A percentile compares a stretch with the other conserved stretches of the same genome.
These are phyloP conservation scores for Venturia canescens DNA, from an alignment of 1,140 invertebrate species.

Conservation along the genomic window DNA sequence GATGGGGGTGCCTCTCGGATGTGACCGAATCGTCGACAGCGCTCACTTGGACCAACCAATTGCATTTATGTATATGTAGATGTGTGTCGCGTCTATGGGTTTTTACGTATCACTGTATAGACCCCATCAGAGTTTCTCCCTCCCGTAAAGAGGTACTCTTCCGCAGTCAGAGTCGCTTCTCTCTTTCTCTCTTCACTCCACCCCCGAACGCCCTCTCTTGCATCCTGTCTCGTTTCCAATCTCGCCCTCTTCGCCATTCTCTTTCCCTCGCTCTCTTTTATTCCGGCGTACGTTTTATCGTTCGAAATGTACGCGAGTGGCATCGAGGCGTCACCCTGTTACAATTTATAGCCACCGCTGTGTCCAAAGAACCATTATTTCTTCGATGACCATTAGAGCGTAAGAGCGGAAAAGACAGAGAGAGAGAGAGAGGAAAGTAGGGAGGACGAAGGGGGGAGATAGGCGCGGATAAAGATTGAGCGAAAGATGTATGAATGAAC, in stretches of 20 bases:
- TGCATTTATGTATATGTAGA: neutral
- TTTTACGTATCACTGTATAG: neutral
- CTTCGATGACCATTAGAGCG: conserved; percentile 54
- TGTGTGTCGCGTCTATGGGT: neutral
- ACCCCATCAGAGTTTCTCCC: conserved; percentile 5
- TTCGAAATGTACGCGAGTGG: conserved; percentile 55
- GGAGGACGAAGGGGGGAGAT: conserved; percentile 46
- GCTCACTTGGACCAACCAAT: neutral
- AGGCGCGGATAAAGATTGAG: conserved; percentile 50
- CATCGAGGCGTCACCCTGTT: conserved; percentile 54
- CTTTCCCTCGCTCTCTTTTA: conserved; percentile 45
- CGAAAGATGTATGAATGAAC: conserved; percentile 40
- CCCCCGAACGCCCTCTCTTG: conserved; percentile 18
- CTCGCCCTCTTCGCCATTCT: neutral
- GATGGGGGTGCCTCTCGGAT: conserved; percentile 53
- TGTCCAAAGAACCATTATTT: conserved; percentile 52
- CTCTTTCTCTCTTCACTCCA: conserved; percentile 20
- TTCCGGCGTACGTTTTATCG: conserved; percentile 52
- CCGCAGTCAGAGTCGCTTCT: neutral
- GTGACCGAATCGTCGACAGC: conserved; percentile 53
- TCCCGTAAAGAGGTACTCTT: conserved; percentile 4
- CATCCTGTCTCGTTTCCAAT: conserved; percentile 41
- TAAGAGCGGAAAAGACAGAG: conserved; percentile 48
- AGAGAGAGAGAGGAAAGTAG: conserved; percentile 48
- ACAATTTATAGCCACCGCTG: conserved; percentile 52